A percentile compares a stretch with the other conserved stretches of the same genome.
Evolutionary conservation across 2,797 vertebrate genomes (phyloP).

Genomic region (Margarornis squamiger): DNA sequence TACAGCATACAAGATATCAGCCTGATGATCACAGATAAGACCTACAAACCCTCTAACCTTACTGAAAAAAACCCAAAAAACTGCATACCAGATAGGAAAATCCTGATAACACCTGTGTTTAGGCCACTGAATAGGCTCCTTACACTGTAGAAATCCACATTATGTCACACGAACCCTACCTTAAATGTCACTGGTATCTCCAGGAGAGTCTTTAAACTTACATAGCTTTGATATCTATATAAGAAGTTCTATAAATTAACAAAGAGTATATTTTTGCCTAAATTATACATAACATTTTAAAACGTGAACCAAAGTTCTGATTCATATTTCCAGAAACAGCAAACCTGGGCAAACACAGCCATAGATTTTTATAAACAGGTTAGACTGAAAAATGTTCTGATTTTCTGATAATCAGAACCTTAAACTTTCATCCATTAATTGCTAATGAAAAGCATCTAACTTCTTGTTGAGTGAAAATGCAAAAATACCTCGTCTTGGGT

Average conservation of each 20-base stretch:
- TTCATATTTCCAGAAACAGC: background rate
- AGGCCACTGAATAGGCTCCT: background rate
- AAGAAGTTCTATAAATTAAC: background rate
- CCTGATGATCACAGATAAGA: background rate
- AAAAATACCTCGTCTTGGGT: background rate
- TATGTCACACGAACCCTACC: background rate
- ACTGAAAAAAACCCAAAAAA: background rate
- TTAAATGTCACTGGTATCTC: background rate
- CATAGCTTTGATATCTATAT: background rate
- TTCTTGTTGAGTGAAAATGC: background rate
- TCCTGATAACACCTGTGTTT: background rate
- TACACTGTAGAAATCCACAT: background rate
- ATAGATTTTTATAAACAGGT: accelerated
- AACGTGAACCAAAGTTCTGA: background rate
- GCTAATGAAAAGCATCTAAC: background rate
- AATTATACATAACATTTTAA: background rate
- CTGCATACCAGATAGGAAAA: background rate
- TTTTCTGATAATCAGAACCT: background rate
- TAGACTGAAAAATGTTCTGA: background rate
- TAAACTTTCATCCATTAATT: background rate
- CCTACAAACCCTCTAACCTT: background rate
- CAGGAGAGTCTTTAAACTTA: background rate
- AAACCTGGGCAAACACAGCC: background rate
- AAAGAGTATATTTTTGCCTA: background rate
- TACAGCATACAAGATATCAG: background rate